Base-by-base conservation (phyloP, 2,888 invertebrate genomes). In the Stenichneumon culpator region DNA sequence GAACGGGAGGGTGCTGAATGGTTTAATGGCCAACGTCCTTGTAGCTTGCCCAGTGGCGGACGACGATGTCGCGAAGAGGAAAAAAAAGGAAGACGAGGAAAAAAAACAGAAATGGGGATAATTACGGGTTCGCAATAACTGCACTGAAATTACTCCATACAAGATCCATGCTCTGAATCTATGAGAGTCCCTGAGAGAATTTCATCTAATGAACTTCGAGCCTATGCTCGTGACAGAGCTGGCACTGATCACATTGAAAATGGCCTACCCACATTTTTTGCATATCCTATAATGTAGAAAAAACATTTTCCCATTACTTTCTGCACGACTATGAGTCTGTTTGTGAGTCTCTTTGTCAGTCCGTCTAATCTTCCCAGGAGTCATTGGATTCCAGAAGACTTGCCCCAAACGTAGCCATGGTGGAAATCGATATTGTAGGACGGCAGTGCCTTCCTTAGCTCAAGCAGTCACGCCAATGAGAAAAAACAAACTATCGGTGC, bases 81-180 rank as follows among this genome's bases (percentile, higher is more conserved):
- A 16, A 47, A 16, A 16, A 47, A 16, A 14, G 44, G 16, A 44
- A 44, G 44, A 44, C 16, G 39, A 4, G 3, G 16, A 16, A 39
- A 47, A 44, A 47, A 47, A 47, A 47, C 16, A 2, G 39, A 39
- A 39, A 2, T 11, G 39, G 39, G 11, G 39, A 39, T 5, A 9
- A 39, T 39, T 39, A 39, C 39, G 39, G 11, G 39, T 11, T 39
- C 39, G 39, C 39, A 39, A 39, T 39, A 52, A 52, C 52, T n/a
- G n/a, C 52, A 52, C 16, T 52, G n/a, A 52, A n/a, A 52, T 52
- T 52, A 16, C n/a, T 52, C n/a, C 4, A n/a, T n/a, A 52, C 52
- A n/a, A 52, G 6, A n/a, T 52, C n/a, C 52, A 52, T 52, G 52
- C n/a, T 52, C 52, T n/a, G 52, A n/a, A 52, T n/a, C 52, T n/a